phyloP scores from a whole-genome alignment of 1,140 invertebrate species.

The Nilaparvata lugens region DNA sequence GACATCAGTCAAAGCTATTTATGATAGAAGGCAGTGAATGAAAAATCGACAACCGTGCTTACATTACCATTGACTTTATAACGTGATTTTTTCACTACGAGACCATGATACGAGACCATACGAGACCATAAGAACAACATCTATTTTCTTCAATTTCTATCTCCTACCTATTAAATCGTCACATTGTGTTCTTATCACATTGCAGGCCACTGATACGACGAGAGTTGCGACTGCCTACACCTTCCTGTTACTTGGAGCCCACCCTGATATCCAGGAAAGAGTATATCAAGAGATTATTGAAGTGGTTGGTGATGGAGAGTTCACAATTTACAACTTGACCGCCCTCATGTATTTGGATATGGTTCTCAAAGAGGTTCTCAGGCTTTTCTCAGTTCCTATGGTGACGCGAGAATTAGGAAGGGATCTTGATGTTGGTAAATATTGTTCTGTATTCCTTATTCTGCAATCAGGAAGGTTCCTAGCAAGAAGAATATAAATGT shows the following conservation, averaged over 20 bases:
- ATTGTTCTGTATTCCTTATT: no score
- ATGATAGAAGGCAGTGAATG: no score
- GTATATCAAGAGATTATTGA: conserved; percentile 45
- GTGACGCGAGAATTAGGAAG: conserved; percentile 33
- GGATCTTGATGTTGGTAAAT: not conserved
- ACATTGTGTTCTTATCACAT: no score
- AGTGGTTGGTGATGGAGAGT: conserved; percentile 37
- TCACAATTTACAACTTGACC: conserved; percentile 36
- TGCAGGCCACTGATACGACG: conserved; percentile 1
- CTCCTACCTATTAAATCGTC: not conserved
- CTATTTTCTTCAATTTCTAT: no score
- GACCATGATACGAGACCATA: no score
- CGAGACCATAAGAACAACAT: no score
- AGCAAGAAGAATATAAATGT: no score
- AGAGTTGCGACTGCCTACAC: not conserved
- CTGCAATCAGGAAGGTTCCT: no score
- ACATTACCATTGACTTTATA: no score
- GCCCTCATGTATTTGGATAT: conserved; percentile 50
- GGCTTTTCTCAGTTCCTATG: conserved; percentile 50
- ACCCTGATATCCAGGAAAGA: conserved; percentile 39
- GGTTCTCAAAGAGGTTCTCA: conserved; percentile 47
- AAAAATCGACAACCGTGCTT: no score
- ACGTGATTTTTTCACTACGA: no score
- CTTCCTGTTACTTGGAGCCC: conserved; percentile 17
- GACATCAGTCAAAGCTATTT: no score